Evolutionary conservation across 2,113 vertebrate species (phyloP), one percentile per base, ranked within the genome.

Genomic region (Gallinago undulata): DNA sequence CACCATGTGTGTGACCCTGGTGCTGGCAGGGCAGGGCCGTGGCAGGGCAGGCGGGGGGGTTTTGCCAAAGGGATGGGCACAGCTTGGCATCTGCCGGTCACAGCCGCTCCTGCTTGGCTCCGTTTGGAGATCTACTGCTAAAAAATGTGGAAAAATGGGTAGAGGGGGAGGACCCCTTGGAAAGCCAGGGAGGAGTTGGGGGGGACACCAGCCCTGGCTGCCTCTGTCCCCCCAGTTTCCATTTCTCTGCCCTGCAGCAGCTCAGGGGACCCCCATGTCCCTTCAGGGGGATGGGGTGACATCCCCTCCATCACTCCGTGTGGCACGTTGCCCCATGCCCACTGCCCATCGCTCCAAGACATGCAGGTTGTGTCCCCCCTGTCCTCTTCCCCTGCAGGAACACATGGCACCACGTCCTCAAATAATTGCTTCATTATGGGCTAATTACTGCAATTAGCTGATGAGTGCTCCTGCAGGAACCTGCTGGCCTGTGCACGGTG

Each of bases 391-490:
- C 3, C 50, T 35, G 31, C 66, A 63, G 66, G 81, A 94, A 35
- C 92, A 74, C 82, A 39, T 31, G 94, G 79, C 88, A 95, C 57
- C n/a, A 8, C 9, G 27, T 90, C 93, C 90, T 96, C 73, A 85
- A 95, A 89, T 90, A 97, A 96, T 94, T 90, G 89, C 96, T 95
- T 97, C 92, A 93, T 97, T 96, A 96, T 2, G 3, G 76, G 77
- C 50, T 94, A 97, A 97, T 97, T 95, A 94, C 87, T 73, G 76
- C 77, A 96, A 95, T 96, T 96, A 95, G 60, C 66, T 39, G 79
- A 90, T 84, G 55, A 63, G 76, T 23, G 47, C 55, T 95, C 75
- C 39, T 48, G 73, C 17, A 3, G 41, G 33, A 14, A 19, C 13
- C 45, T 66, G 24, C 62, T 23, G 50, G 67, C 63, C 57, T 23